phyloP scores from a whole-genome alignment of 2,797 vertebrate species.

The Echiichthys vipera region DNA sequence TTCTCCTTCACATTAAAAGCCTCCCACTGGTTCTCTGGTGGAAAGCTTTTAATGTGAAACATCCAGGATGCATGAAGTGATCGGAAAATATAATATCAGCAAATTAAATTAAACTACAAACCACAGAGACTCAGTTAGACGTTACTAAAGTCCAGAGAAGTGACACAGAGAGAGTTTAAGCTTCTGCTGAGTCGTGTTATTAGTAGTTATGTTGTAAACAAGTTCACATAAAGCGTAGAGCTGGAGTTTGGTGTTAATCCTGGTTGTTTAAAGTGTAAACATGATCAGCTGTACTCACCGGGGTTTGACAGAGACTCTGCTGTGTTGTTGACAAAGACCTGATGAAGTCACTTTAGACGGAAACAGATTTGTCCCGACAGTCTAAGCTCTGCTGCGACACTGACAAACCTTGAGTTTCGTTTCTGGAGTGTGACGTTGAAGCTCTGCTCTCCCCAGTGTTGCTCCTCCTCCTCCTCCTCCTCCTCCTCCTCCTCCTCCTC shows the following conservation, averaged over 20 bases:
- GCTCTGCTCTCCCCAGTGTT: not conserved
- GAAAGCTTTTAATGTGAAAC: constrained; percentile 18
- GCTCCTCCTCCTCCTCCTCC: not conserved
- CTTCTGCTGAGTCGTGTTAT: no score
- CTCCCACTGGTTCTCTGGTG: accelerated
- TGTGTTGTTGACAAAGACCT: not conserved
- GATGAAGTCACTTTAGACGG: no score
- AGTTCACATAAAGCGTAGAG: not conserved
- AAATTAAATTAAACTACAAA: not conserved
- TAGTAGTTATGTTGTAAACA: not conserved
- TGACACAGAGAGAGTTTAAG: not conserved
- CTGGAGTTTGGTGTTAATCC: not conserved
- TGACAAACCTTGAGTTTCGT: not conserved
- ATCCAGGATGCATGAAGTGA: not conserved
- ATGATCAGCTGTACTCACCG: constrained; percentile 28
- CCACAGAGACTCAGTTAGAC: not conserved
- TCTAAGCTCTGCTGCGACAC: no score
- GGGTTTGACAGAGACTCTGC: constrained; percentile 6
- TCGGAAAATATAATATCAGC: not conserved
- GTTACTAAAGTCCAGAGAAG: not conserved
- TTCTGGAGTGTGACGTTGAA: not conserved
- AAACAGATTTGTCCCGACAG: not conserved
- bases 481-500: not conserved
- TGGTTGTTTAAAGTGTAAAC: not conserved
- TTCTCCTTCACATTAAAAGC: not conserved